These are phyloP conservation scores for Carcina quercana DNA, from an alignment of 2,888 invertebrate species.

Conservation along the genomic window DNA sequence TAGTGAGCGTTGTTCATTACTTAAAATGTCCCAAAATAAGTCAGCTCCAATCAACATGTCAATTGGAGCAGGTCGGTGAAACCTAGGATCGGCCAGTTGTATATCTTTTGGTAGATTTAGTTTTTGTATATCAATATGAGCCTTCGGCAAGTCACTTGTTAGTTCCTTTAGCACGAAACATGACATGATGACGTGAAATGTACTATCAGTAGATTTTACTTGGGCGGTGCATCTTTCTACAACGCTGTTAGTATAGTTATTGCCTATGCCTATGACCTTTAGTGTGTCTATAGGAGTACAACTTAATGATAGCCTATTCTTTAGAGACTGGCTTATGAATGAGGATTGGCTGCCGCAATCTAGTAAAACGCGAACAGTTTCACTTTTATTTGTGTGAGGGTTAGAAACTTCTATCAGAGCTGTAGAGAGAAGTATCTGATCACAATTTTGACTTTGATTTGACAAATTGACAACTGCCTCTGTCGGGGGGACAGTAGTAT, in stretches of 20 bases:
- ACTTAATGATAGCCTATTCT: constrained; percentile 7
- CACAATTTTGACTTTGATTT: background rate
- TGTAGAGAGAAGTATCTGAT: constrained; percentile 11
- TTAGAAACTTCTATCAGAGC: constrained; percentile 13
- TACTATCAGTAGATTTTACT: constrained; percentile 9
- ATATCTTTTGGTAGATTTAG: constrained; percentile 12
- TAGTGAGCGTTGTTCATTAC: constrained; percentile 15
- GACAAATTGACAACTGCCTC: constrained; percentile 1
- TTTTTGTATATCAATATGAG: constrained; percentile 3
- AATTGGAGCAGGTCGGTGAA: constrained; percentile 10
- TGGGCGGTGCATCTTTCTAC: constrained; percentile 11
- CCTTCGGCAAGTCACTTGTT: constrained; percentile 12
- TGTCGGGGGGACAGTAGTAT: background rate
- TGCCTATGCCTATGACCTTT: constrained; percentile 17
- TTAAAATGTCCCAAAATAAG: constrained; percentile 19
- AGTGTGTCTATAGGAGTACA: constrained; percentile 3
- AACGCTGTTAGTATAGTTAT: constrained; percentile 8
- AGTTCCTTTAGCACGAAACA: constrained; percentile 17
- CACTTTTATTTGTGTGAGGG: constrained; percentile 9
- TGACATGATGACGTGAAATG: constrained; percentile 9
- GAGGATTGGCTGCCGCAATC: constrained; percentile 13
- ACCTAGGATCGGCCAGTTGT: constrained; percentile 14
- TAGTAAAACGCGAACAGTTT: constrained; percentile 6
- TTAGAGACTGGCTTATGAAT: constrained; percentile 9
- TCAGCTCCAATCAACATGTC: constrained; percentile 16